A percentile compares a stretch with the other conserved stretches of the same genome.
Evolutionary conservation across 2,797 vertebrate genomes (phyloP).

Genomic region (Eremophila alpestris): DNA sequence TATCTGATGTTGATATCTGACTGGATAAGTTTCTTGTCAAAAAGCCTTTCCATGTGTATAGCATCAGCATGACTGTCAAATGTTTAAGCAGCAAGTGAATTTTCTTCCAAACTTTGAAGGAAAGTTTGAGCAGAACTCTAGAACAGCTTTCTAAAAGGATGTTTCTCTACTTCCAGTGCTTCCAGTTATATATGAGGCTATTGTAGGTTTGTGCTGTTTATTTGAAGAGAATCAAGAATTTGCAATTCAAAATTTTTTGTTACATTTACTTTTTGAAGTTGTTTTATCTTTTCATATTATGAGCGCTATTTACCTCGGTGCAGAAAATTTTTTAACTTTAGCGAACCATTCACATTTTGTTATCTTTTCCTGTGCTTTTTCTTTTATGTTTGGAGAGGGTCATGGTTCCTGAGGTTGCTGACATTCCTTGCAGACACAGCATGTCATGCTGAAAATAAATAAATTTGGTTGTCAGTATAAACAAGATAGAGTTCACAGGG

Average conservation of each 20-base stretch:
- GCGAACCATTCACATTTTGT: neutral
- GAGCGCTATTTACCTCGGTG: neutral
- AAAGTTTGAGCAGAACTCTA: neutral
- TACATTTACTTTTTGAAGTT: neutral
- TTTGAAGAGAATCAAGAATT: neutral
- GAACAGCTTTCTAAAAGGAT: neutral
- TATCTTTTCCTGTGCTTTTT: neutral
- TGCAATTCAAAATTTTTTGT: neutral
- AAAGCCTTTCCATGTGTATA: neutral
- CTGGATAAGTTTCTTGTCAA: neutral
- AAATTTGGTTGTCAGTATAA: slow-evolving; percentile 31
- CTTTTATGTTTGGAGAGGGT: neutral
- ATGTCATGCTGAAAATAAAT: slow-evolving; percentile 24
- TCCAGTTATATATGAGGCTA: neutral
- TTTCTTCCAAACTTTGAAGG: neutral
- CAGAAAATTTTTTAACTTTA: neutral
- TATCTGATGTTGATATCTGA: neutral
- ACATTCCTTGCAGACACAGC: neutral
- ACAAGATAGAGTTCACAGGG: neutral
- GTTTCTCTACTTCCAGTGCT: neutral
- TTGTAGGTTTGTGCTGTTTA: neutral
- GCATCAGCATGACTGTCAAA: neutral
- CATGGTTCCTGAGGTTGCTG: neutral
- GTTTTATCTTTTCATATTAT: neutral
- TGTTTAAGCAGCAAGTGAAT: neutral